These are phyloP conservation scores for Xylocopa sonorina DNA, from an alignment of 1,140 invertebrate genomes.

Conservation along the genomic window DNA sequence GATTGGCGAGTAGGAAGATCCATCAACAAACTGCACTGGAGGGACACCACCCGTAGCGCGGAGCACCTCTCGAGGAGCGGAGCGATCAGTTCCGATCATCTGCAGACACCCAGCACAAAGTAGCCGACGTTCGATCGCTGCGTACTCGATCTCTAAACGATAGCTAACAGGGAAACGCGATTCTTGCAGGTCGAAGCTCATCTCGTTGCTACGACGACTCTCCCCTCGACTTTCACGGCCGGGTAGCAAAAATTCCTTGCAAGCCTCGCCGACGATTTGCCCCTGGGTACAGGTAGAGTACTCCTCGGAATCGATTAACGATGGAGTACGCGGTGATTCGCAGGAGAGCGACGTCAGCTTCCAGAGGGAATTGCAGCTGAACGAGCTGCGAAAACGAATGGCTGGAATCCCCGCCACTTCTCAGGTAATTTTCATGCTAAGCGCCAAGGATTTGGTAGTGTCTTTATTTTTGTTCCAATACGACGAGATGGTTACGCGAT, in stretches of 20 bases:
- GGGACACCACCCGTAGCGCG: conserved; percentile 75
- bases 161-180: background rate
- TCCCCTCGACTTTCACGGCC: conserved; percentile 77
- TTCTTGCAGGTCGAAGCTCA: conserved; percentile 75
- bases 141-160: background rate
- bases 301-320: conserved; percentile 69
- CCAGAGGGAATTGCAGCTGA: conserved; percentile 74
- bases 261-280: conserved; percentile 72
- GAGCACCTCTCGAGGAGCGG: conserved; percentile 77
- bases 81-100: conserved; percentile 69
- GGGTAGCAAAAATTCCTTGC: conserved; percentile 66
- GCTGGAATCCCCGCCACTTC: conserved; percentile 63
- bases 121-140: conserved; percentile 23
- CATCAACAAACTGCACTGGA: conserved; percentile 70
- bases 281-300: conserved; percentile 78
- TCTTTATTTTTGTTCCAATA: background rate
- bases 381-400: conserved; percentile 74
- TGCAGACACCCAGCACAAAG: conserved; percentile 76
- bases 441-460: background rate
- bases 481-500: background rate
- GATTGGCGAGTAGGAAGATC: conserved; percentile 76
- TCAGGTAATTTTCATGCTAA: conserved; percentile 58
- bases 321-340: conserved; percentile 58
- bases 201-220: conserved; percentile 76
- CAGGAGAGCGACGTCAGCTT: conserved; percentile 72